Percentiles rank a stretch among this genome's conserved stretches.
These are phyloP conservation scores for Rhinolophus sinicus DNA, from an alignment of 2,113 vertebrate species.

Conservation along the genomic window DNA sequence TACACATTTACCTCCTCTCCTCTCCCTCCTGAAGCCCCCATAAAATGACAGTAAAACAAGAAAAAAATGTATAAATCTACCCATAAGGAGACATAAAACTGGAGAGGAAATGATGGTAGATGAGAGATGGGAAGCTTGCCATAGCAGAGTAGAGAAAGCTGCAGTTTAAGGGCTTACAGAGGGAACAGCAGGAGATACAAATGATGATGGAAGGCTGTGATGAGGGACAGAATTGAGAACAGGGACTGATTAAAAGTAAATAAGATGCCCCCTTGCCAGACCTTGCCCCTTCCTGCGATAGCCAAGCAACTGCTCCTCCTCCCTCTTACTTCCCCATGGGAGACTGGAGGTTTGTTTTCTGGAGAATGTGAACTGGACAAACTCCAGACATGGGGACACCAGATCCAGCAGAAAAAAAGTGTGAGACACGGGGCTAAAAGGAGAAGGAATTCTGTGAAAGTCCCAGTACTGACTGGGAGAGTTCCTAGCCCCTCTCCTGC, in stretches of 20 bases:
- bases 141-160: neutral
- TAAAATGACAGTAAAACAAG: neutral
- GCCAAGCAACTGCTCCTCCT: neutral
- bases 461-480: neutral
- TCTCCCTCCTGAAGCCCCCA: neutral
- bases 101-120: neutral
- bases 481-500: neutral
- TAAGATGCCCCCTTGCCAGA: neutral
- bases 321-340: rapidly evolving
- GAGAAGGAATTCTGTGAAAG: neutral
- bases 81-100: neutral
- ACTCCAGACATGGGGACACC: neutral
- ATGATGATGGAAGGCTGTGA: neutral
- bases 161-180: neutral
- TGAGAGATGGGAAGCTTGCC: neutral
- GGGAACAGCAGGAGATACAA: neutral
- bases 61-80: neutral
- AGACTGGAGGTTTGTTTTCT: neutral
- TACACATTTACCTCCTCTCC: neutral
- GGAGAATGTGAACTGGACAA: neutral
- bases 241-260: neutral
- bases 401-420: neutral
- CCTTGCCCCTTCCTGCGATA: neutral
- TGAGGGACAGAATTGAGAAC: neutral
- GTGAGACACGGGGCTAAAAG: neutral